Evolutionary conservation across 2,888 invertebrate genomes (phyloP), one percentile per base, ranked within the genome.

Genomic region (Caprella mutica): DNA sequence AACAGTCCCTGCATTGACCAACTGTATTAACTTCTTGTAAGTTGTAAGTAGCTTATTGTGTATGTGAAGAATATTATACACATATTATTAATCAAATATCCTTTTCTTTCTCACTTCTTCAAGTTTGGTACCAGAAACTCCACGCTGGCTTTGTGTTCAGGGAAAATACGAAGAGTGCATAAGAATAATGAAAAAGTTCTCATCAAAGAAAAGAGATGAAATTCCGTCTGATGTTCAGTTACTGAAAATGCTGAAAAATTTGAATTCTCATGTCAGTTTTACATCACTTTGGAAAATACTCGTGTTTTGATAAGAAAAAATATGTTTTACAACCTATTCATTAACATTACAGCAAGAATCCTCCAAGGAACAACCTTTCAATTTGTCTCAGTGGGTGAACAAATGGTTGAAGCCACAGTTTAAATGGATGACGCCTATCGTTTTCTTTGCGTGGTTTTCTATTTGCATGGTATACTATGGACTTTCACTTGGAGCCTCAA

Each of bases 391-490:
- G n/a, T n/a, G n/a, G n/a, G n/a, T n/a, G n/a, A n/a, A n/a, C n/a
- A n/a, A n/a, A n/a, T n/a, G n/a, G n/a, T n/a, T n/a, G n/a, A n/a
- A n/a, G n/a, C n/a, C n/a, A n/a, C n/a, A n/a, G n/a, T 35, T 52
- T 8, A 38, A 54, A 33, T n/a, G 21, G 1, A 53, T 27, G 12
- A 52, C 52, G 8, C 17, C 51, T 9, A 9, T 50, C 8, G 17
- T 46, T 5, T 35, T 56, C 46, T 54, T 61, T 40, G 40, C 51
- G 21, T 61, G 61, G 61, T 52, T 57, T n/a, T 19, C 51, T 5
- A 54, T 26, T n/a, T 54, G 54, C n/a, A 42, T 61, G 40, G 57
- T 61, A 2, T 61, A 61, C 33, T 61, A 57, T 21, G 61, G 57
- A 5, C 35, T 57, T 23, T 27, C 61, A 17, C 61, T 61, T n/a